A percentile compares a stretch with the other conserved stretches of the same genome.
Conservation (phyloP, 2,888 invertebrate species). For the Timema podura region DNA sequence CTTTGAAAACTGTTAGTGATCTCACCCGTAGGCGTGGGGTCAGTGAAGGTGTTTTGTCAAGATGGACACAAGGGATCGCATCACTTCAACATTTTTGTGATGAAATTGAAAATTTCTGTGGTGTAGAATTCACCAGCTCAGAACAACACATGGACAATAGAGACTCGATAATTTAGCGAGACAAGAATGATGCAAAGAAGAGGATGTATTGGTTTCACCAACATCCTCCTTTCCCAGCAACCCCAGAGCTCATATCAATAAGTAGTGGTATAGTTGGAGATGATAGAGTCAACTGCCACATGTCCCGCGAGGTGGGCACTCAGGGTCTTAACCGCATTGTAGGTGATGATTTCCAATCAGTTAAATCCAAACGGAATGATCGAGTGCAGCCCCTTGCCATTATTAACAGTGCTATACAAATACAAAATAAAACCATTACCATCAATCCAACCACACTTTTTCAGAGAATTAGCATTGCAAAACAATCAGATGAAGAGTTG, state of each 20-base stretch:
- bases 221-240: not conserved
- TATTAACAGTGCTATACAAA: not conserved
- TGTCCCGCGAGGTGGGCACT: not conserved
- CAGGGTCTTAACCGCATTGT: not conserved
- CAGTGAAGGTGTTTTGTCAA: not conserved
- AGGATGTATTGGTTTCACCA: too few species aligned
- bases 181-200: too few species aligned
- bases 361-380: not conserved
- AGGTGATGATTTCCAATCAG: not conserved
- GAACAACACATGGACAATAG: slow-evolving; percentile 17
- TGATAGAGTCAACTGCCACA: not conserved
- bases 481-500: too few species aligned
- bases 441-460: not conserved
- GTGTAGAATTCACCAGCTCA: not conserved
- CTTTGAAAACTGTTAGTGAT: not conserved
- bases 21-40: not conserved
- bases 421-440: not conserved
- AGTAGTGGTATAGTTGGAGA: not conserved
- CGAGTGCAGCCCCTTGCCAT: not conserved
- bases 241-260: not conserved
- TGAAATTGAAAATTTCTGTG: slow-evolving; percentile 2
- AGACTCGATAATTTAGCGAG: not conserved
- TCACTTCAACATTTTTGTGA: not conserved
- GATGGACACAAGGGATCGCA: not conserved
- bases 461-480: not conserved